Base-by-base conservation (phyloP, 2,113 vertebrate species). In the Cephalophus harveyi region DNA sequence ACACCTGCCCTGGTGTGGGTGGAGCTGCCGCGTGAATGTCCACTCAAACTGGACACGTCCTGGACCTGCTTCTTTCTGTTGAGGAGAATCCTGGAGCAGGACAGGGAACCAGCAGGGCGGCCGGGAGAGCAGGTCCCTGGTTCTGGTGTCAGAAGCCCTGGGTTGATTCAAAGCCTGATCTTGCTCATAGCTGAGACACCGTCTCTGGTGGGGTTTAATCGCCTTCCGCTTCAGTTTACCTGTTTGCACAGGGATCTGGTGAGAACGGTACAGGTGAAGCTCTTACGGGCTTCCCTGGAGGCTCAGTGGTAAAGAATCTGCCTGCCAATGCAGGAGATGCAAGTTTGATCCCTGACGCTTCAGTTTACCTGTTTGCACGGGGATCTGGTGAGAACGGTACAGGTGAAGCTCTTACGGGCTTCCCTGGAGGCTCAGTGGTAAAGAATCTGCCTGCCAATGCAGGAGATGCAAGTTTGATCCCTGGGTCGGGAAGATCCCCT, bases 1-100 rank as follows among this genome's bases (percentile, higher is more conserved):
- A 28, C 28, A 5, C 40, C n/a, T 11, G 60, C 54, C 43, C 40
- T 6, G 54, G 57, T 3, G 28, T 40, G 57, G 46, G 46, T 12
- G n/a, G 3, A 0, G 64, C 3, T 1, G 23, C 5, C 0, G 0
- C 3, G 0, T 1, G 2, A 21, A 5, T 3, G 19, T 40, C 48
- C 5, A 0, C 13, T 40, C n/a, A 8, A 1, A 1, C 8, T 5
- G 27, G 64, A 21, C 54, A 11, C 3, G 0, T 33, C 54, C 67
- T 33, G 4, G 82, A 7, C 33, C 16, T 2, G 11, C 55, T 52
- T 60, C n/a, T 33, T 52, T 16, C 30, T 62, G 19, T 17, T 5
- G 25, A 62, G 40, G n/a, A 17, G 30, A 57, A 15, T 36, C 2
- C 23, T 14, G 5, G 17, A 36, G 50, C n/a, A 1, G 0, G 28